These are phyloP conservation scores for Dascyllus trimaculatus DNA, from an alignment of 2,113 vertebrate species.

Conservation along the genomic window DNA sequence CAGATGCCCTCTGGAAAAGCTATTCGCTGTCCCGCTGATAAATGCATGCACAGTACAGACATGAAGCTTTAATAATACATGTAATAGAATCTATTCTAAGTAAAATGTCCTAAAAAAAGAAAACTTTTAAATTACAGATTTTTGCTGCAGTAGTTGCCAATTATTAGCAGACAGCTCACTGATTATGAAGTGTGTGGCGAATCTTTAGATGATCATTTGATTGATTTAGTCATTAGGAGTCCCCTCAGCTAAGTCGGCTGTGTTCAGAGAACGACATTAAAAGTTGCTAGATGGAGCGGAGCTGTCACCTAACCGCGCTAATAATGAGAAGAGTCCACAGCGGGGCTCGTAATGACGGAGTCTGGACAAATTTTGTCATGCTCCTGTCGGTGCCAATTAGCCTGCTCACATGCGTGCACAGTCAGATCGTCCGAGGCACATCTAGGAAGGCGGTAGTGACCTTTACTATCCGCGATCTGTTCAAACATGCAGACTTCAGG, in stretches of 20 bases:
- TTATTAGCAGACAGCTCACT: conserved; percentile 10
- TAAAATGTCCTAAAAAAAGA: neutral
- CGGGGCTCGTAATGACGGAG: conserved; percentile 57
- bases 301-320: conserved; percentile 41
- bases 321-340: conserved; percentile 53
- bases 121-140: conserved; percentile 1
- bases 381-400: conserved; percentile 70
- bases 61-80: neutral
- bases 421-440: conserved; percentile 29
- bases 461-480: conserved; percentile 40
- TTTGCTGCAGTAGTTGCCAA: conserved; percentile 6
- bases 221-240: conserved; percentile 47
- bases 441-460: conserved; percentile 56
- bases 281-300: conserved; percentile 37
- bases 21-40: conserved; percentile 31
- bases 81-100: neutral
- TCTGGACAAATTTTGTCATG: conserved; percentile 59
- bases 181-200: conserved; percentile 33
- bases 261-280: conserved; percentile 37
- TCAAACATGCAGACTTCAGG: conserved; percentile 43
- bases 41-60: neutral
- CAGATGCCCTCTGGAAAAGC: conserved; percentile 63
- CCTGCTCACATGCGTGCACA: neutral
- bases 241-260: conserved; percentile 26
- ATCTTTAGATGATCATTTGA: conserved; percentile 30